Evolutionary conservation across 2,888 invertebrate genomes (phyloP).

Genomic region (Temnothorax ravouxi): DNA sequence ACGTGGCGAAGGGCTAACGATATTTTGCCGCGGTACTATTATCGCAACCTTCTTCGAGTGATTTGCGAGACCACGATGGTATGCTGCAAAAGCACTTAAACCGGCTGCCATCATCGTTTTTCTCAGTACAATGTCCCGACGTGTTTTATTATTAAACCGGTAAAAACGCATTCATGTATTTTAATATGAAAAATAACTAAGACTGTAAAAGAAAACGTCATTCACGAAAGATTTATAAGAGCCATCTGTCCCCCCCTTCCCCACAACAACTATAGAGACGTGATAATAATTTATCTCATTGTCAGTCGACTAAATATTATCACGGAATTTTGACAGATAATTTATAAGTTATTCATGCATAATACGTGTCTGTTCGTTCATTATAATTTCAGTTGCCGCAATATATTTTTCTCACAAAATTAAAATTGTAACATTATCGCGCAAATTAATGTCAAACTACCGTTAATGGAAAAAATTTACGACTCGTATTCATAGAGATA

Average conservation of each 20-base stretch:
- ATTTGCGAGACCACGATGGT: slow-evolving; percentile 66
- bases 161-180: background rate
- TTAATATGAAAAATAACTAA: slow-evolving; percentile 29
- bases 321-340: background rate
- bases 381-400: background rate
- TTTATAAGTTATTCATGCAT: background rate
- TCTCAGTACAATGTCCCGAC: slow-evolving; percentile 42
- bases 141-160: slow-evolving; percentile 62
- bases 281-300: background rate
- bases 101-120: slow-evolving; percentile 62
- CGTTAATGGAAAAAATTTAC: slow-evolving; percentile 32
- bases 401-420: background rate
- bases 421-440: slow-evolving; percentile 21
- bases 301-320: background rate
- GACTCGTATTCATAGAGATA: slow-evolving; percentile 27
- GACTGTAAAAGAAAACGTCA: background rate
- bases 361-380: background rate
- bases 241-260: no score
- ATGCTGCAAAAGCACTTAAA: slow-evolving; percentile 45
- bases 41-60: slow-evolving; percentile 53
- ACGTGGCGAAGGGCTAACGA: slow-evolving; percentile 54
- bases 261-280: background rate
- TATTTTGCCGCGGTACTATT: slow-evolving; percentile 55
- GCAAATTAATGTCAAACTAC: slow-evolving; percentile 30
- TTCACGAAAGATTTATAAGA: background rate